Evolutionary conservation across 2,113 vertebrate species (phyloP).

Genomic region (Zapornia atra): DNA sequence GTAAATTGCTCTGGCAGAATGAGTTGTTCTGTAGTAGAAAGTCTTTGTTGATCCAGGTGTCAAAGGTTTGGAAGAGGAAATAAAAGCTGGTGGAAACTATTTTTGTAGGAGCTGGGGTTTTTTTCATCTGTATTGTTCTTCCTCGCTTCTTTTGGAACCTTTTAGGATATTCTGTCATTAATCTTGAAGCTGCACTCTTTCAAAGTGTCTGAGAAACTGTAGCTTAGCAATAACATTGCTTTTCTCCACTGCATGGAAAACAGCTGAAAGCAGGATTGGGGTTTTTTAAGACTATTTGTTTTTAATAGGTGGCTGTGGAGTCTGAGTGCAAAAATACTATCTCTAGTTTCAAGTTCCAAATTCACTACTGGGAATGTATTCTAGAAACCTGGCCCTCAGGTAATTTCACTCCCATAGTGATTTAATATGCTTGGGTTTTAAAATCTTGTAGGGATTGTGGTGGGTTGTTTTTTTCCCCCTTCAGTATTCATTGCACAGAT

Average conservation of each 20-base stretch:
- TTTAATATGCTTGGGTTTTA: neutral
- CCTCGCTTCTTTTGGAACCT: neutral
- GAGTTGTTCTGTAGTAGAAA: constrained; percentile 13
- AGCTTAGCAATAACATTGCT: neutral
- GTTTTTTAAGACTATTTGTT: neutral
- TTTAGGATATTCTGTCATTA: neutral
- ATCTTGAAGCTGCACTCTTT: neutral
- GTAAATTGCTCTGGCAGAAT: neutral
- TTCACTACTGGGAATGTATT: neutral
- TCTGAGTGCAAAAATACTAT: neutral
- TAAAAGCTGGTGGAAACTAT: neutral
- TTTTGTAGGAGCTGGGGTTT: neutral
- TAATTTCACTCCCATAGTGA: neutral
- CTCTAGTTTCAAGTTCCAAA: neutral
- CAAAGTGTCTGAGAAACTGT: neutral
- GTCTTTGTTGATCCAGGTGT: constrained; percentile 29
- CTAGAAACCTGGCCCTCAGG: neutral
- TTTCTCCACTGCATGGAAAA: neutral
- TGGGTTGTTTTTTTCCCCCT: neutral
- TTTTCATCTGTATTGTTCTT: neutral
- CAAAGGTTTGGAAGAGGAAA: neutral
- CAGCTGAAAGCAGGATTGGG: neutral
- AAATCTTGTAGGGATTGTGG: neutral
- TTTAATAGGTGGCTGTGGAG: neutral
- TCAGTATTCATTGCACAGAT: neutral